Percentiles rank a stretch among this genome's conserved stretches.
Evolutionary conservation across 2,113 vertebrate genomes (phyloP).

Genomic region (Myodes glareolus): DNA sequence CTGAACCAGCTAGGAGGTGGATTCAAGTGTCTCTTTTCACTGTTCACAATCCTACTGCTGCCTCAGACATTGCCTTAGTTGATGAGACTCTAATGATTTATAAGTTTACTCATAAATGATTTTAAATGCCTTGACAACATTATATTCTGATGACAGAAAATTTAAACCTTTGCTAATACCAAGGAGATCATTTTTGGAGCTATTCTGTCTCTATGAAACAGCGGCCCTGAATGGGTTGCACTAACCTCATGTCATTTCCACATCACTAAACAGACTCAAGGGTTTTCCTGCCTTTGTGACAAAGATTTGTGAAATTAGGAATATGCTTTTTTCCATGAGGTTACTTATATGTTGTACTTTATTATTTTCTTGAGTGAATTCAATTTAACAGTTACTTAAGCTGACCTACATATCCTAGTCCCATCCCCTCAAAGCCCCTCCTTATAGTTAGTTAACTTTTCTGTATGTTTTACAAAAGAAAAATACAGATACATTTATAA

Average conservation of each 20-base stretch:
- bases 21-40: too few relatives aligned
- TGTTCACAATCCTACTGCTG: not conserved
- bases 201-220: not conserved
- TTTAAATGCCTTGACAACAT: not conserved
- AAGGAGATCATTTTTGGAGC: not conserved
- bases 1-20: not conserved
- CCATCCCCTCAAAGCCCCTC: not conserved
- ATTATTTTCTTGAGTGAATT: not conserved
- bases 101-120: not conserved
- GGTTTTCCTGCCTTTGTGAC: not conserved
- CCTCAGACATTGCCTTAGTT: not conserved
- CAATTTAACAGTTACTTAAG: not conserved
- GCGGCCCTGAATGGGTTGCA: not conserved
- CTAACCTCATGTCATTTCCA: not conserved
- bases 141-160: not conserved
- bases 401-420: not conserved
- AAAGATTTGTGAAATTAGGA: not conserved
- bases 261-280: not conserved
- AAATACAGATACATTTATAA: not conserved
- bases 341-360: slow-evolving; percentile 4
- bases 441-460: not conserved
- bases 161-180: not conserved
- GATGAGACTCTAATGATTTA: not conserved
- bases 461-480: not conserved
- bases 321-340: not conserved